Evolutionary conservation across 2,797 vertebrate species (phyloP).

Genomic region (Leptoclinus maculatus): DNA sequence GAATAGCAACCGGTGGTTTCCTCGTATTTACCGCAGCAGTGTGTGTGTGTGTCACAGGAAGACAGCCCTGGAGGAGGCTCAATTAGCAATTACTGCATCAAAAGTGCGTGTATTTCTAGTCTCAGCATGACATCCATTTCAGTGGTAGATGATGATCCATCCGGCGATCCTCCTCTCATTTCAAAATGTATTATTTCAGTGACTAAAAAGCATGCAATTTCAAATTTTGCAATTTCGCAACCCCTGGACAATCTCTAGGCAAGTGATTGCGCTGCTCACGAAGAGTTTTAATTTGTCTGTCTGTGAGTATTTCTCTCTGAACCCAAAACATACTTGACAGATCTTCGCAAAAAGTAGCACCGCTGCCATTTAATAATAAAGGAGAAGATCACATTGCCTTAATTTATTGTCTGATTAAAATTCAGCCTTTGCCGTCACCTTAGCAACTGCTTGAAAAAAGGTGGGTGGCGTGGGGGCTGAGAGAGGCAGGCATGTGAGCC

Average conservation of each 20-base stretch:
- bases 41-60: constrained; percentile 22
- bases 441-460: constrained; percentile 85
- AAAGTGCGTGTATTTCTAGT: constrained; percentile 42
- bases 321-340: constrained; percentile 56
- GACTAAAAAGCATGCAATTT: not conserved
- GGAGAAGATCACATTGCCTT: constrained; percentile 75
- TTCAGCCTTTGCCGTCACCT: constrained; percentile 87
- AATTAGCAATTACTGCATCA: constrained; percentile 52
- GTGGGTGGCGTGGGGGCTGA: constrained; percentile 85
- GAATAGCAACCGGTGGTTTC: constrained; percentile 57
- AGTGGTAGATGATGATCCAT: constrained; percentile 30
- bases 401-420: constrained; percentile 88
- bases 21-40: constrained; percentile 5
- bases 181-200: constrained; percentile 7
- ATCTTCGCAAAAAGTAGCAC: constrained; percentile 35
- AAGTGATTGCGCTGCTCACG: not conserved
- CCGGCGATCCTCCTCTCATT: constrained; percentile 15
- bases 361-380: constrained; percentile 70
- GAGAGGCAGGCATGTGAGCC: constrained; percentile 77
- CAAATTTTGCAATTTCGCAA: too few species aligned
- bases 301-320: not conserved
- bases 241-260: constrained; percentile 1
- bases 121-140: constrained; percentile 40
- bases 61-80: constrained; percentile 54
- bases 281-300: constrained; percentile 32